Base-by-base conservation (phyloP, 2,888 invertebrate species). In the Nomada ruficornis region DNA sequence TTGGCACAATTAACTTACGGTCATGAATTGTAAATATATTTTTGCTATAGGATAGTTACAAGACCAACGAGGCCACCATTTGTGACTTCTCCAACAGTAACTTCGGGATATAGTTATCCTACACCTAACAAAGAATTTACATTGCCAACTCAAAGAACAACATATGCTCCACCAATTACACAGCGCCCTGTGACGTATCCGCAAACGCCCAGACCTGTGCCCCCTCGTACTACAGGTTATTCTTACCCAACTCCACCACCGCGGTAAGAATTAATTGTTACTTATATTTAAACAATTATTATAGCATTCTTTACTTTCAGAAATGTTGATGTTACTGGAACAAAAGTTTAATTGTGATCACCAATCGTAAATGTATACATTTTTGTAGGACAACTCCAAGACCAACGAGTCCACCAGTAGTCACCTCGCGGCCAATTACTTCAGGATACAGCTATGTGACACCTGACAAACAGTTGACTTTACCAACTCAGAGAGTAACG, bases 381-480 rank as follows among this genome's bases (percentile, higher is more conserved):
- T 4, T 29, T n/a, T 18, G 0, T 26, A 62, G 60, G 29, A 4
- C 50, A 50, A 57, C 42, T 0, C 55, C 3, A 9, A 57, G 26
- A 59, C 18, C 57, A 64, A 36, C 60, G 10, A 55, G 44, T 2
- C 44, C 68, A 69, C 20, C 67, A 3, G 4, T 36, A 36, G 18
- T n/a, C 7, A n/a, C 44, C 4, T 11, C 60, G 15, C 52, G 64
- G 13, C 47, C 74, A 59, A 63, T 64, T 23, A 18, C 77, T 59
- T 42, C 80, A 4, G 74, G 74, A 10, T 71, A 82, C 15, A n/a
- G 70, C 44, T 80, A 78, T 60, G 60, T 79, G 69, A 26, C 81
- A 18, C 81, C 81, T 1, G 29, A 62, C 1, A 50, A 59, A 11
- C 50, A 36, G 2, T 54, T 81, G 0, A 23, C 65, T 1, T 4